A percentile compares a stretch with the other conserved stretches of the same genome.
These are phyloP conservation scores for Natator depressus DNA, from an alignment of 2,113 vertebrate genomes.

Conservation along the genomic window DNA sequence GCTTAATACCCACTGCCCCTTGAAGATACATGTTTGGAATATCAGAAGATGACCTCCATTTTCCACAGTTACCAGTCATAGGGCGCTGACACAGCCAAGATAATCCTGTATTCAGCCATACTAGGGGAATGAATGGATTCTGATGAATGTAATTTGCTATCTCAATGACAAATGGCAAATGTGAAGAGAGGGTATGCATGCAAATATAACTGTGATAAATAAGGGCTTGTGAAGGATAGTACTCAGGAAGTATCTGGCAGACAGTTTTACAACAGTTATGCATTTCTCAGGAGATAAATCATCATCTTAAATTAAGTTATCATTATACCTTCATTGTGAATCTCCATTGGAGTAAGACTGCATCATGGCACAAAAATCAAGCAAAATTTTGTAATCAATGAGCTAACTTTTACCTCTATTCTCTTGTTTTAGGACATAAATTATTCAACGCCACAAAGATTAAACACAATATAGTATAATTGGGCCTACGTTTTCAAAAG, in stretches of 20 bases:
- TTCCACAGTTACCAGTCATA: slow-evolving; percentile 73
- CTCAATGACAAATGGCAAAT: slow-evolving; percentile 76
- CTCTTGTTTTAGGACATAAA: slow-evolving; percentile 3
- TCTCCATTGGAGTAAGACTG: not conserved
- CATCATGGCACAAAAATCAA: slow-evolving; percentile 37
- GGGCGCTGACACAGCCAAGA: slow-evolving; percentile 80
- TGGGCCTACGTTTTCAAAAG: not conserved
- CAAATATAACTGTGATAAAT: slow-evolving; percentile 73
- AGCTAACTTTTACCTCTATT: not conserved
- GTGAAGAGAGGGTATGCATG: slow-evolving; percentile 67
- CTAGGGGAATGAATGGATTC: slow-evolving; percentile 70
- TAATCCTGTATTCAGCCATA: slow-evolving; percentile 79
- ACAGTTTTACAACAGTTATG: slow-evolving; percentile 52
- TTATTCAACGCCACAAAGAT: not conserved
- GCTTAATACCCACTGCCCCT: slow-evolving; percentile 71
- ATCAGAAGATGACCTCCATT: slow-evolving; percentile 74
- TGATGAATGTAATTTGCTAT: slow-evolving; percentile 79
- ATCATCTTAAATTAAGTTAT: slow-evolving; percentile 58
- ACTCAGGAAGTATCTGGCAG: slow-evolving; percentile 61
- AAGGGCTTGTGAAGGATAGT: slow-evolving; percentile 64
- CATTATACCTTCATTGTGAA: slow-evolving; percentile 56
- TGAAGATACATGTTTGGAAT: slow-evolving; percentile 75
- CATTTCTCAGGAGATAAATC: slow-evolving; percentile 56
- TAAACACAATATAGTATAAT: not conserved
- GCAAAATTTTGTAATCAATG: not conserved